phyloP scores from a whole-genome alignment of 2,888 invertebrate species.

The Morpho achilles region DNA sequence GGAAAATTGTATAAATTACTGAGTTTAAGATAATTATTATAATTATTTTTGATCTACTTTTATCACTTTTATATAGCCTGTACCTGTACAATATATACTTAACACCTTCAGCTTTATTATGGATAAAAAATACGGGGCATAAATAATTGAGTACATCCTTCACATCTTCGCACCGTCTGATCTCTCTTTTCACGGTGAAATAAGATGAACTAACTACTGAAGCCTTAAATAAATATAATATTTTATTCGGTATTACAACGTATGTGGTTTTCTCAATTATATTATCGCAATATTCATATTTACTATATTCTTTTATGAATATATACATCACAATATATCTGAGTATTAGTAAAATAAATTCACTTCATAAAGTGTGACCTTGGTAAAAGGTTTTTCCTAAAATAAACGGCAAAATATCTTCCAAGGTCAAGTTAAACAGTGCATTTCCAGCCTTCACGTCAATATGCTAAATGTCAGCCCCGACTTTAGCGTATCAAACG shows the following conservation, averaged over 20 bases:
- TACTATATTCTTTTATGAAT: too few relatives aligned
- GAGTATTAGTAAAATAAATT: too few relatives aligned
- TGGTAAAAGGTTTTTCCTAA: slow-evolving; percentile 9
- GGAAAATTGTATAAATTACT: too few relatives aligned
- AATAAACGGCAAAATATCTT: slow-evolving; percentile 6
- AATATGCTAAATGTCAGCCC: slow-evolving; percentile 16
- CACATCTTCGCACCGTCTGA: slow-evolving; percentile 14
- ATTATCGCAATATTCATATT: too few relatives aligned
- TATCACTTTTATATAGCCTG: neutral
- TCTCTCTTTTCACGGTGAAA: slow-evolving; percentile 9
- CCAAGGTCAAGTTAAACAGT: slow-evolving; percentile 16
- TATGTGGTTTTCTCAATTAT: too few relatives aligned
- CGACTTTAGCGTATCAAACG: slow-evolving; percentile 3
- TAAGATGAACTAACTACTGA: slow-evolving; percentile 3
- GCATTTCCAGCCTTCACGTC: slow-evolving; percentile 22
- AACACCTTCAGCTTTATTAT: slow-evolving; percentile 3
- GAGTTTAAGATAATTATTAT: too few relatives aligned
- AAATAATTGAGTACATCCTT: slow-evolving; percentile 17
- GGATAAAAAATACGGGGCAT: slow-evolving; percentile 2
- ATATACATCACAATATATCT: too few relatives aligned
- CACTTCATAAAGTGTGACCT: neutral
- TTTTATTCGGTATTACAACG: too few relatives aligned
- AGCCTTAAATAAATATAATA: too few relatives aligned
- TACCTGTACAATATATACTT: too few relatives aligned
- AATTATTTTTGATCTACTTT: neutral